A percentile compares a stretch with the other conserved stretches of the same genome.
phyloP scores from a whole-genome alignment of 2,113 vertebrate genomes.

The Prunella himalayana region DNA sequence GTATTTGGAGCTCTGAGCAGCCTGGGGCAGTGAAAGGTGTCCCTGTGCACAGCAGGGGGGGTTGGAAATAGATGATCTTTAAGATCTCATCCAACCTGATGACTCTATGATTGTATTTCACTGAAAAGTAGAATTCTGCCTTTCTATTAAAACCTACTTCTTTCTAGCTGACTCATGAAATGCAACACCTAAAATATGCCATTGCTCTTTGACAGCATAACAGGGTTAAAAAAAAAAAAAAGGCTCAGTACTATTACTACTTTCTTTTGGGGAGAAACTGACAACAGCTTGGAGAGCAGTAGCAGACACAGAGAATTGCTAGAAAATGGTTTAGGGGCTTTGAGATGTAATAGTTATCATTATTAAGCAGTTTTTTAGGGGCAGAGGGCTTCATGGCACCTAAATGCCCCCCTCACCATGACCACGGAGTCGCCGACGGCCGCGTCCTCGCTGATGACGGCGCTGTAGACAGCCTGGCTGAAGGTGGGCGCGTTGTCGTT shows the following conservation, averaged over 20 bases:
- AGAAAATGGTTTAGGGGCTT: not conserved
- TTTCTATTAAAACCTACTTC: not conserved
- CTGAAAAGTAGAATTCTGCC: not conserved
- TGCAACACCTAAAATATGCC: not conserved
- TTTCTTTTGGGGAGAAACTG: not conserved
- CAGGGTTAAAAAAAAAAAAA: not conserved
- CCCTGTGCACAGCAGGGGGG: not conserved
- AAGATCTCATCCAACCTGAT: not conserved
- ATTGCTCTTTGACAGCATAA: not conserved
- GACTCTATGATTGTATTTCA: not conserved
- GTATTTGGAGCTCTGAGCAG: not conserved
- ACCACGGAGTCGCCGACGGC: conserved; percentile 83
- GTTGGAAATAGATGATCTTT: not conserved
- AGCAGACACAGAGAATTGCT: fast-evolving
- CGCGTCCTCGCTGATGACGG: conserved; percentile 89
- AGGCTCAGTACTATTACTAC: not conserved
- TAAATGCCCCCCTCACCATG: conserved; percentile 66
- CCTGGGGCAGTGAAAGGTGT: not conserved
- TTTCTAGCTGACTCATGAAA: not conserved
- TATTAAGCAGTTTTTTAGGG: not conserved
- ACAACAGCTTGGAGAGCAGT: not conserved
- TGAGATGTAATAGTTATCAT: not conserved
- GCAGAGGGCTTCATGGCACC: fast-evolving
- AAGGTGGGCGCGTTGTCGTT: conserved; percentile 93
- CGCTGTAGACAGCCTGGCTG: conserved; percentile 82